A percentile compares a stretch with the other conserved stretches of the same genome.
Evolutionary conservation across 2,113 vertebrate species (phyloP).

Genomic region (Cynoglossus semilaevis): DNA sequence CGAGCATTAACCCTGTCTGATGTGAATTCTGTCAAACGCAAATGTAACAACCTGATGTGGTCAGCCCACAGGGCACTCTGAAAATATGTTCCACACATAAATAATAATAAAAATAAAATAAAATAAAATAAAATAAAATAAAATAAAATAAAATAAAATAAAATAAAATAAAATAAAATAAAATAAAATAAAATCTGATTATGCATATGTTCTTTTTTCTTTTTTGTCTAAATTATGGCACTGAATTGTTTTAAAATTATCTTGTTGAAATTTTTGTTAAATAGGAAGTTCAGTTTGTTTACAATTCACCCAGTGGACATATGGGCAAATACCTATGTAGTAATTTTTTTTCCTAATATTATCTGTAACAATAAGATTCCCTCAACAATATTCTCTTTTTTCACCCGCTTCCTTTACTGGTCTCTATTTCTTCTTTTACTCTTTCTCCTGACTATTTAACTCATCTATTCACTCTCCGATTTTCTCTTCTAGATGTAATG

Average conservation of each 20-base stretch:
- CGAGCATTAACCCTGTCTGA: conserved; percentile 80
- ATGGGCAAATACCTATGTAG: not conserved
- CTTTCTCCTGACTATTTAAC: too few relatives aligned
- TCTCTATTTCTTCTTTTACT: not conserved
- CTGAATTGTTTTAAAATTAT: too few relatives aligned
- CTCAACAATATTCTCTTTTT: not conserved
- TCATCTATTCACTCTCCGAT: too few relatives aligned
- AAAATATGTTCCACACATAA: conserved; percentile 49
- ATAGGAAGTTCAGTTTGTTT: not conserved
- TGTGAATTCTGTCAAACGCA: conserved; percentile 79
- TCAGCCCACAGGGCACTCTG: conserved; percentile 75
- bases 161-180: too few relatives aligned
- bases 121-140: too few relatives aligned
- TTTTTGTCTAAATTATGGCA: too few relatives aligned
- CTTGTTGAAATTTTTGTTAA: too few relatives aligned
- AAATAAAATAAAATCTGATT: too few relatives aligned
- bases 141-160: too few relatives aligned
- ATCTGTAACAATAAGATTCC: not conserved
- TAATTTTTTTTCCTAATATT: not conserved
- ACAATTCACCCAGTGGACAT: not conserved
- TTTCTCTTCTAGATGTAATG: conserved; percentile 4
- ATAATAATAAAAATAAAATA: conserved; percentile 24
- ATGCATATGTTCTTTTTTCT: too few relatives aligned
- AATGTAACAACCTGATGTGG: conserved; percentile 81
- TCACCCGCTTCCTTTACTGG: not conserved